Evolutionary conservation across 2,888 invertebrate genomes (phyloP).

Genomic region (Rotaria sp.): DNA sequence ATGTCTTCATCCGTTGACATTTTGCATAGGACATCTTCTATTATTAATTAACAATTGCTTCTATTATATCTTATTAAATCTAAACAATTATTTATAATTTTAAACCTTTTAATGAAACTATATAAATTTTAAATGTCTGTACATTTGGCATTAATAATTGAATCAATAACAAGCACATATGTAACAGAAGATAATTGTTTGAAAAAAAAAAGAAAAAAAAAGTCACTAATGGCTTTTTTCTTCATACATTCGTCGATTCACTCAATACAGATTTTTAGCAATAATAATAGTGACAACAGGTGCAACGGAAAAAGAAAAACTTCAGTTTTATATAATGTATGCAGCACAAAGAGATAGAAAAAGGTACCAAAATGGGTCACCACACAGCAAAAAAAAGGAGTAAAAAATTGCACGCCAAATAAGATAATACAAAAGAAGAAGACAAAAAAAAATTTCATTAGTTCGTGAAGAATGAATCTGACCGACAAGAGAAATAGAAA

Average conservation of each 20-base stretch:
- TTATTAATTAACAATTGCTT: neutral
- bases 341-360: neutral
- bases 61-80: neutral
- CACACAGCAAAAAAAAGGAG: conserved; percentile 10
- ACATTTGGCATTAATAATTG: neutral
- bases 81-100: neutral
- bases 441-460: neutral
- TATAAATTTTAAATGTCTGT: conserved; percentile 7
- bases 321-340: neutral
- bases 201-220: neutral
- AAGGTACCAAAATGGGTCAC: conserved; percentile 19
- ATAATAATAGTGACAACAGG: neutral
- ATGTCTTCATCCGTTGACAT: neutral
- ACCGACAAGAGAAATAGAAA: neutral
- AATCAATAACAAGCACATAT: neutral
- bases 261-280: neutral
- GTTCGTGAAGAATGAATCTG: neutral
- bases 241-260: neutral
- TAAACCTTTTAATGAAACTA: neutral
- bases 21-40: neutral
- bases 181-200: neutral
- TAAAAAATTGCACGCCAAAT: conserved; percentile 18
- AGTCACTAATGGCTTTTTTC: neutral
- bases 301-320: neutral
- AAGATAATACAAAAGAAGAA: neutral